Evolutionary conservation across 2,113 vertebrate genomes (phyloP).

Genomic region (Mohoua ochrocephala): DNA sequence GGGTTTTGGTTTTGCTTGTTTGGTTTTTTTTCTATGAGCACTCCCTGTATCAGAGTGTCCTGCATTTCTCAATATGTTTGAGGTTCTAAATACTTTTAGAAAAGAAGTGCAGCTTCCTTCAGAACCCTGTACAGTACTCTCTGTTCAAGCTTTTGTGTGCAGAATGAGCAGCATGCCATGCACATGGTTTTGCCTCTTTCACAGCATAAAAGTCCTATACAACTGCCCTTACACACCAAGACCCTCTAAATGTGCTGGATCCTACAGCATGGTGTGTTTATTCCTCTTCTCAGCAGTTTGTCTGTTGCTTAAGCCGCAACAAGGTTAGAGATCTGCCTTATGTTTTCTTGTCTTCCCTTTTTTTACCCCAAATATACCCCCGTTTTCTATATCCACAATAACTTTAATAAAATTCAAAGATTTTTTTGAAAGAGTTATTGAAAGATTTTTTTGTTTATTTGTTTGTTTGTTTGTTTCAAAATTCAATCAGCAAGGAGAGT

Average conservation of each 20-base stretch:
- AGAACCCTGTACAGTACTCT: accelerated
- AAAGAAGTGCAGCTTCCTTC: not conserved
- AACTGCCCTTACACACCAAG: not conserved
- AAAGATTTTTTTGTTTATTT: not conserved
- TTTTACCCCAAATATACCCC: not conserved
- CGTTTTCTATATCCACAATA: not conserved
- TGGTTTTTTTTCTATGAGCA: not conserved
- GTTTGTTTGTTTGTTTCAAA: not conserved
- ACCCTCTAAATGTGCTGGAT: not conserved
- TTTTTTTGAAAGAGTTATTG: not conserved
- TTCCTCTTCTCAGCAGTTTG: not conserved
- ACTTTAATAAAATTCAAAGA: not conserved
- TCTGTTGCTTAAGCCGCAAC: not conserved
- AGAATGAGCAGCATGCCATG: not conserved
- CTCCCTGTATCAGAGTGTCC: not conserved
- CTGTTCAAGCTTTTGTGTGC: not conserved
- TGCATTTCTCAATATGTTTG: not conserved
- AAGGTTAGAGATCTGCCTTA: not conserved
- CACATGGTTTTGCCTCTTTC: not conserved
- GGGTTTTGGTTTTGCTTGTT: not conserved
- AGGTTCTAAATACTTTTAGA: not conserved
- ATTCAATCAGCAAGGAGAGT: not conserved
- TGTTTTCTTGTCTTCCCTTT: not conserved
- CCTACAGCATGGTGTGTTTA: not conserved
- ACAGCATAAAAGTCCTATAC: not conserved